Evolutionary conservation across 2,888 invertebrate species (phyloP), one percentile per base, ranked within the genome.

Genomic region (Tetanocera ferruginea): DNA sequence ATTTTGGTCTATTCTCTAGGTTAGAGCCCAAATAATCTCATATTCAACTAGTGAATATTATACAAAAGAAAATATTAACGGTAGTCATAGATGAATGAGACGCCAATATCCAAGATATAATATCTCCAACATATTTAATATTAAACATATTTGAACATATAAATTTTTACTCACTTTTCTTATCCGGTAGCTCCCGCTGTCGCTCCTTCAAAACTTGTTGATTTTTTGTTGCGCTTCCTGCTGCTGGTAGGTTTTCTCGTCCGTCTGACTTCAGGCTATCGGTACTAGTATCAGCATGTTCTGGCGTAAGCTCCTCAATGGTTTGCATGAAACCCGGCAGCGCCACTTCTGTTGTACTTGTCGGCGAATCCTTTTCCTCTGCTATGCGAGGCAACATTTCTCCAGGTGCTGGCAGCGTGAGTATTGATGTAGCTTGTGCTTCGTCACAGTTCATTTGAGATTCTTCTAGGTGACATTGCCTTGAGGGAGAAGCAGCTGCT

Each of bases 371-470:
- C 76, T 96, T 96, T 88, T 96, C 96, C 90, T 96, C 96, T 0
- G 96, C 96, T 78, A 96, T 96, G 81, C 96, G 90, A 0, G 96
- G 96, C 85, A 96, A 89, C 76, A 94, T 91, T 85, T 92, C 92
- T 74, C 91, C 91, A 19, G 91, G 91, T 43, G 90, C 90, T n/a
- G 91, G 89, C 72, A 91, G 85, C 64, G 90, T 90, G 1, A 91
- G 90, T 66, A 91, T 85, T 28, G 82, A 78, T 14, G 75, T 72
- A 49, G 69, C 76, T 60, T 80, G 75, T 23, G 77, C 49, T 74
- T 52, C 74, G 9, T 43, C 25, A 14, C 52, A 66, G 17, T 5
- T 60, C 23, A 66, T 31, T 66, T 75, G 75, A 74, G 73, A 77
- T 77, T 77, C 77, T 34, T 77, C 73, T 43, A 49, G 31, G 76